Evolutionary conservation across 2,888 invertebrate species (phyloP), one percentile per base, ranked within the genome.

Genomic region (Chymomyza procnemis): DNA sequence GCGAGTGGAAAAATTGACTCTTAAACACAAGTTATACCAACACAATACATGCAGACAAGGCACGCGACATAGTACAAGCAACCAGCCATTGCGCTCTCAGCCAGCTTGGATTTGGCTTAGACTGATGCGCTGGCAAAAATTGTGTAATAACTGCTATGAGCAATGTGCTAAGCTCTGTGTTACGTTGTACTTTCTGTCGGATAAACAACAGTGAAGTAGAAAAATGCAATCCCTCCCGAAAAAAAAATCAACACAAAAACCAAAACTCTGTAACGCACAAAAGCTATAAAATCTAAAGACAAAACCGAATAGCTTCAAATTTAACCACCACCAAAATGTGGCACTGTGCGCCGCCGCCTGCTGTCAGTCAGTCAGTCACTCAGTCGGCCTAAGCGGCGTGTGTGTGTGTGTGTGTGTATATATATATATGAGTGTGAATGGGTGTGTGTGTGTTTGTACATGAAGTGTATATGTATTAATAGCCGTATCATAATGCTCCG

Each of bases 271-370:
- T 85, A 81, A 85, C 85, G 85, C 81, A 81, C 18, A 81, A 26
- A 77, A 85, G 82, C 85, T 76, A 85, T 81, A 85, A 81, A 81
- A 81, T 85, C 81, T 81, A 85, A 85, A 81, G 82, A 80, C 85
- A 78, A 85, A 81, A 81, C 75, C 16, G 85, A 80, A 85, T 6
- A 78, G 85, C 82, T 80, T 80, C 81, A n/a, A 66, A 68, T 75
- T 67, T 84, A 82, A 80, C 85, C 85, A 81, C 81, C 81, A 81
- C 81, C 81, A 65, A 81, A 81, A 82, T 78, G 76, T 74, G 75
- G 72, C 63, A 46, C 59, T 22, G 18, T 67, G 19, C 21, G 22
- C 57, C 21, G 47, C 47, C 46, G 21, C 61, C 21, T 61, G 62
- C 47, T 47, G n/a, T 73, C 30, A 63, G 59, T 22, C 67, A 71